Percentiles rank a stretch among this genome's conserved stretches.
phyloP scores from a whole-genome alignment of 2,113 vertebrate species.

The Terrapene triunguis region DNA sequence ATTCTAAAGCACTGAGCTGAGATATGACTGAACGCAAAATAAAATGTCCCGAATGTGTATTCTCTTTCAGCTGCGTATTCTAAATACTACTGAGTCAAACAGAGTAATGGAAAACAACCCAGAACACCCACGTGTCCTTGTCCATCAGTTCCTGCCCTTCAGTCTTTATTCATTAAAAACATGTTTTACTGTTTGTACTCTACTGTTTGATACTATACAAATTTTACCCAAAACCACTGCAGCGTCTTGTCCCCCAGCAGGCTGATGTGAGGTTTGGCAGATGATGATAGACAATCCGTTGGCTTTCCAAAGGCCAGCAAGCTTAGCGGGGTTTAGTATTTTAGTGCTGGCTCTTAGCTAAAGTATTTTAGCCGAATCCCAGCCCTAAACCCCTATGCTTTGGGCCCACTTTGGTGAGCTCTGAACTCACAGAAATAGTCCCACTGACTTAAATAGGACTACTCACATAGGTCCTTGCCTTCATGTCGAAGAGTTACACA shows the following conservation, averaged over 20 bases:
- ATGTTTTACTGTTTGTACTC: background rate
- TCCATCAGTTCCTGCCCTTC: background rate
- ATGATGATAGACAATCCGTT: background rate
- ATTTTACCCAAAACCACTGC: background rate
- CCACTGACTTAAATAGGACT: background rate
- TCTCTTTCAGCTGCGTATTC: background rate
- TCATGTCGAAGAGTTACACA: background rate
- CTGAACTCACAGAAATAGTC: background rate
- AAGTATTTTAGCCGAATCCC: background rate
- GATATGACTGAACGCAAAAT: background rate
- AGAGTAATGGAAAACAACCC: background rate
- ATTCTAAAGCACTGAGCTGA: background rate
- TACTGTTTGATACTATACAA: background rate
- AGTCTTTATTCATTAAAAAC: background rate
- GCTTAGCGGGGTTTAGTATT: background rate
- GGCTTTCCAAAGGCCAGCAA: background rate
- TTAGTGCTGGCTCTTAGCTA: background rate
- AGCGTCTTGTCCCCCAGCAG: background rate
- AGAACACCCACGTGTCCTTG: rapidly evolving
- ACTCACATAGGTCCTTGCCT: background rate
- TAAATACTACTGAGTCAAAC: background rate
- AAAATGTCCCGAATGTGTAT: background rate
- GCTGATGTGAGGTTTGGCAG: background rate
- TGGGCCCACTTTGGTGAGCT: background rate
- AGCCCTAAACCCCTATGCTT: background rate